These are phyloP conservation scores for Pristis pectinata DNA, from an alignment of 2,797 vertebrate genomes.

Conservation along the genomic window DNA sequence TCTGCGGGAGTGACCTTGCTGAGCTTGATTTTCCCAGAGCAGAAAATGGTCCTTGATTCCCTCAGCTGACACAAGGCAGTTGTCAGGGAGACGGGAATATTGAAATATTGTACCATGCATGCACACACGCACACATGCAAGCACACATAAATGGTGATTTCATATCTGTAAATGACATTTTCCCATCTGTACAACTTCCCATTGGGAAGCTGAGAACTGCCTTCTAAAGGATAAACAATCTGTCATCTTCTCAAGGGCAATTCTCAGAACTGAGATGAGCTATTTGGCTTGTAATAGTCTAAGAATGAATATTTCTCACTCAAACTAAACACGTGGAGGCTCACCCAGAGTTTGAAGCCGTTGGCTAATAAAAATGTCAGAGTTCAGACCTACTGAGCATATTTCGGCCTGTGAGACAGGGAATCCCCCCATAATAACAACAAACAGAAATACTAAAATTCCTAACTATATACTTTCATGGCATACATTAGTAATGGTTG, in stretches of 20 bases:
- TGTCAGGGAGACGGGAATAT: conserved; percentile 14
- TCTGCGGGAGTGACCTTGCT: conserved; percentile 30
- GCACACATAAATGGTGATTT: not conserved
- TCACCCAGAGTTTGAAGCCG: not conserved
- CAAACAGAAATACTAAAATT: not conserved
- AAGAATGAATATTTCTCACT: not conserved
- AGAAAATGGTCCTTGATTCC: conserved; percentile 26
- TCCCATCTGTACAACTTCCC: conserved; percentile 39
- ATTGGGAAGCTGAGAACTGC: not conserved
- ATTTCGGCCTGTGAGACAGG: not conserved
- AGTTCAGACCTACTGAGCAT: not conserved
- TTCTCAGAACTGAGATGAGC: not conserved
- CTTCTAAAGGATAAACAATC: not conserved
- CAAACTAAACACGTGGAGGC: not conserved
- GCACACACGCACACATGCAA: not conserved
- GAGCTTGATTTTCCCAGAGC: conserved; percentile 40
- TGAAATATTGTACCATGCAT: not conserved
- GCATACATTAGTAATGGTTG: not conserved
- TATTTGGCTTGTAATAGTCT: not conserved
- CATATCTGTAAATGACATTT: conserved; percentile 28
- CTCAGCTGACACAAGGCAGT: not conserved
- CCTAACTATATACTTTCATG: not conserved
- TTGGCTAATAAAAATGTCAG: not conserved
- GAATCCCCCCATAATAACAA: not conserved
- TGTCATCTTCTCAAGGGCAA: conserved; percentile 27